Base-by-base conservation (phyloP, 2,888 invertebrate species). In the Adela reaumurella region DNA sequence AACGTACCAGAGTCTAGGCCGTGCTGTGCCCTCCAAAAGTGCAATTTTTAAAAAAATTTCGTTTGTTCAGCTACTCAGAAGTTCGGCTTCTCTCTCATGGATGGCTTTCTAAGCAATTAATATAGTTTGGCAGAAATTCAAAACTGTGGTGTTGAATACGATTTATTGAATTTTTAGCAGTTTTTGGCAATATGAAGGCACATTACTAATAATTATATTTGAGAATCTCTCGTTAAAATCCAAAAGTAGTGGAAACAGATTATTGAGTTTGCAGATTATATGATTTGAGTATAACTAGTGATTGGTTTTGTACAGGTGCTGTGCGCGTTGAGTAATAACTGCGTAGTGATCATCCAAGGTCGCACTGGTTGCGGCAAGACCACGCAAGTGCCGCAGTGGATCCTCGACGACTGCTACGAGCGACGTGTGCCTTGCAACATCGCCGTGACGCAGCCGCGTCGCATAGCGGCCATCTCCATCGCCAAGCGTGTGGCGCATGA, bases 321-420 rank as follows among this genome's bases (percentile, higher is more conserved):
- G 2, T 67, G 81, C 2, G 78, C 83, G 46, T 84, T 97, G 10
- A 74, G 81, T 17, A 76, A 81, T 1, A 87, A 86, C 63, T 84
- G 86, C 48, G 90, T 95, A 0, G 83, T 90, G 1, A 83, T 98
- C 11, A 85, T 99, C 44, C 89, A 94, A 69, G 97, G 97, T 1
- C 88, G 89, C 1, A 97, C 98, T 0, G 98, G 98, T 1, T 96
- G 96, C 65, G 98, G 98, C 17, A 94, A 94, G 69, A 94, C 95
- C 3, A 81, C 79, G 16, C 91, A 92, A 70, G 91, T 94, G 0
- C 95, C 97, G 0, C 97, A 97, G 65, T 95, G 88, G 74, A 92
- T 97, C 54, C 70, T 97, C n/a, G 93, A 97, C 57, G 82, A 89
- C 56, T 84, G 84, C 54, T 85, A 81, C 49, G 73, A 82, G 45